A percentile compares a stretch with the other conserved stretches of the same genome.
These are phyloP conservation scores for Hormaphis cornu DNA, from an alignment of 1,140 invertebrate genomes.

Conservation along the genomic window DNA sequence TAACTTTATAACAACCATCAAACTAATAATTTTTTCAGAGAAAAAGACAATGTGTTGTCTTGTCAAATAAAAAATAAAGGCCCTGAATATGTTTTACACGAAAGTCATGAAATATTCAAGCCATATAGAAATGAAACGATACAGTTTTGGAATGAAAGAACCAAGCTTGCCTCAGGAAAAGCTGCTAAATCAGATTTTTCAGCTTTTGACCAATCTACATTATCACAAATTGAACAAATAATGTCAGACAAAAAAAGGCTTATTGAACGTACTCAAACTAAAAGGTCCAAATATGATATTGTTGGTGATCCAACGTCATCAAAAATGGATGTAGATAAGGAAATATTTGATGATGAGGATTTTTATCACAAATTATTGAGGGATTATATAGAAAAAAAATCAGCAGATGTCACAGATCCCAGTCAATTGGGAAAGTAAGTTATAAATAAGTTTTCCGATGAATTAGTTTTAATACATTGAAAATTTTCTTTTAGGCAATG, in stretches of 20 bases:
- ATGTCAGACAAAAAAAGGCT: slow-evolving; percentile 67
- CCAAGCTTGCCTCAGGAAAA: slow-evolving; percentile 55
- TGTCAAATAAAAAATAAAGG: slow-evolving; percentile 55
- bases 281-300: slow-evolving; percentile 63
- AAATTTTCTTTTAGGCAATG: slow-evolving; percentile 54
- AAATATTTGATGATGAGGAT: slow-evolving; percentile 94
- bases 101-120: slow-evolving; percentile 54
- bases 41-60: slow-evolving; percentile 38
- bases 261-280: slow-evolving; percentile 68
- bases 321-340: slow-evolving; percentile 58
- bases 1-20: not conserved
- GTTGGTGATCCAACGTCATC: slow-evolving; percentile 48
- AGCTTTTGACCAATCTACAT: slow-evolving; percentile 61
- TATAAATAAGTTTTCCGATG: not conserved
- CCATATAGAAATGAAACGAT: slow-evolving; percentile 67
- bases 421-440: slow-evolving; percentile 49
- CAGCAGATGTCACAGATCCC: slow-evolving; percentile 69
- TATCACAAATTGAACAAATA: slow-evolving; percentile 81
- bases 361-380: slow-evolving; percentile 89
- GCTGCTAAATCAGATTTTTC: slow-evolving; percentile 51
- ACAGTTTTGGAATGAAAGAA: slow-evolving; percentile 90
- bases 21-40: not conserved
- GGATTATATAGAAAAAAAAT: slow-evolving; percentile 86
- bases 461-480: not conserved
- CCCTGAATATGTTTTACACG: slow-evolving; percentile 53